Base-by-base conservation (phyloP, 35 echinoderm and acorn worm species). In the Strongylocentrotus purpuratus region DNA sequence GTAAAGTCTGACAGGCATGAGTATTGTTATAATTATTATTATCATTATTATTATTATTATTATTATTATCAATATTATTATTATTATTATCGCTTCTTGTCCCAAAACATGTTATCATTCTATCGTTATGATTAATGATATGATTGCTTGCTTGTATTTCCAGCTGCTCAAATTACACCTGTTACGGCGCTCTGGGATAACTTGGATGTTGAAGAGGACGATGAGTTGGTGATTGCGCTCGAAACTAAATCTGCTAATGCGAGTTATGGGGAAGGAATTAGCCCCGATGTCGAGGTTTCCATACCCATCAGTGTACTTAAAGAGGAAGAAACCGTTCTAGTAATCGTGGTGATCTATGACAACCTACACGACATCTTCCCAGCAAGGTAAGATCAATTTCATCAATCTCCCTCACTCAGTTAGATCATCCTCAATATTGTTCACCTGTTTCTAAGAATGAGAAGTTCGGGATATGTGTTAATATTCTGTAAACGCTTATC, bases 321-420 rank as follows among this genome's bases (percentile, higher is more conserved):
- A 4, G 91, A 92, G 32, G 45, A 92, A 48, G 28, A 55, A 13
- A 31, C 46, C 8, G 10, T 14, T 28, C 47, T 92, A 13, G 47
- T 92, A 45, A 41, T 28, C 1, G 91, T 92, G 7, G 45, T 92
- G 46, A 55, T 92, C 45, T 92, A 92, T 28, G 91, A 92, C 31
- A 17, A 55, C 91, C 32, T 92, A 5, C 48, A 92, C 46, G 91
- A 92, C 33, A 92, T 92, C 41, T 92, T 92, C 15, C 91, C 91
- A 11, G 48, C n/a, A 12, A 46, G 91, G 91, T 92, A 31, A 55
- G 33, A 31, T 86, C 32, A 28, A 50, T 86, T 9, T 86, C 85
- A 9, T 86, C 18, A 0, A 50, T 50, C 48, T 50, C 7, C 48
- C 0, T 10, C 48, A 50, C 1, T 13, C 35, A 41, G 35, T 41